Base-by-base conservation (phyloP, 1,140 invertebrate genomes). In the Achatina immaculata region DNA sequence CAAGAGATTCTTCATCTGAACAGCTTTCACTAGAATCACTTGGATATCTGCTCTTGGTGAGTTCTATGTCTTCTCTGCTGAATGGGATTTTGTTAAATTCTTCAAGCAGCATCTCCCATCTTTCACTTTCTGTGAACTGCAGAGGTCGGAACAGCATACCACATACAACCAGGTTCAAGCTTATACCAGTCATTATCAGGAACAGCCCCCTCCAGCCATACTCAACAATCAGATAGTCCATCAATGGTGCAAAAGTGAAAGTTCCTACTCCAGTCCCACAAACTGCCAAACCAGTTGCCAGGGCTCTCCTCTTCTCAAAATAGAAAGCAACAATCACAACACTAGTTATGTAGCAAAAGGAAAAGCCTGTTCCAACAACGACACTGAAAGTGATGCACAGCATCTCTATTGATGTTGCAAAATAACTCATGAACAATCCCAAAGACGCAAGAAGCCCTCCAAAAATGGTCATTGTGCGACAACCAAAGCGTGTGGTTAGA, bases 261-360 rank as follows among this genome's bases (percentile, higher is more conserved):
- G 90, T 90, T 34, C 91, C 91, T 21, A 91, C 87, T 43, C 91
- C 91, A 55, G 88, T 88, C 4, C 91, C 91, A 85, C 90, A 90
- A 7, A 91, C 90, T n/a, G 96, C 95, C 65, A 98, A 94, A 21
- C 97, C 97, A 0, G 96, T 97, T 0, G 96, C 97, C 62, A 98
- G 90, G 0, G 96, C 96, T 80, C 97, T 92, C 93, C 95, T 96
- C 91, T 95, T 95, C 91, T 97, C 96, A 91, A 98, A 98, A 92
- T 98, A 98, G 92, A 96, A 97, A 14, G 96, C 95, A 1, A 96
- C 95, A 9, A 89, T 86, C n/a, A 91, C 86, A 1, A 90, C 82
- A 0, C 88, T 87, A 1, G 96, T 95, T 0, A 98, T 96, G 88
- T 96, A 96, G 86, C 96, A 96, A 36, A 97, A 91, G 69, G 96